Evolutionary conservation across 1,140 invertebrate species (phyloP), one percentile per base, ranked within the genome.

Genomic region (Anoplolepis gracilipes): DNA sequence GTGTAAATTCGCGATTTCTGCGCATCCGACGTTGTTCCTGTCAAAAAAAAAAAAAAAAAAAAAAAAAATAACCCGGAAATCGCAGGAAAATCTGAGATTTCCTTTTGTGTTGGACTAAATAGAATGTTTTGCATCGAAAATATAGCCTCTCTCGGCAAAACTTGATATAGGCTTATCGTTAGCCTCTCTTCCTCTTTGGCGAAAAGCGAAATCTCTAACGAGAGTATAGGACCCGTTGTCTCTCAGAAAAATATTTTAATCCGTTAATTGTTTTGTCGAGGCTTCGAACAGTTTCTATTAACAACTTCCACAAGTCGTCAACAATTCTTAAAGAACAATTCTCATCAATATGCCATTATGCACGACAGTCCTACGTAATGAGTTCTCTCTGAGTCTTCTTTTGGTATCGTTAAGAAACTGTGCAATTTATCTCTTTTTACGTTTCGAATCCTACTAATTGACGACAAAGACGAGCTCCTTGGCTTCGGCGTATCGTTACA

Each of bases 381-480:
- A 82, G 67, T 49, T 55, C 28, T 72, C 69, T 72, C 67, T n/a
- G n/a, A n/a, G 36, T 82, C 53, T 59, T 82, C 78, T 82, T 73
- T 73, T 19, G 49, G 33, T 42, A 79, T 79, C 78, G 78, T 82
- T 82, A 82, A 82, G 67, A 82, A 82, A 82, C 77, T 79, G 16
- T 73, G 78, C 78, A 59, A 82, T 82, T 82, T 67, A 59, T 73
- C 53, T 46, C 57, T 82, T 59, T 36, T 42, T 59, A 33, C 67
- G 78, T 81, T 72, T 72, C 33, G n/a, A 53, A 46, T 46, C 36
- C 25, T 72, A 46, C 78, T 82, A 82, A 82, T 82, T 82, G 78
- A 73, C 67, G 78, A 82, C 78, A 82, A 73, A 82, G 78, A 82
- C 78, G 78, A 61, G 67, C 78, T 82, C 53, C 78, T 82, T 61